Evolutionary conservation across 1,140 invertebrate species (phyloP).

Genomic region (Reticulitermes speratus): DNA sequence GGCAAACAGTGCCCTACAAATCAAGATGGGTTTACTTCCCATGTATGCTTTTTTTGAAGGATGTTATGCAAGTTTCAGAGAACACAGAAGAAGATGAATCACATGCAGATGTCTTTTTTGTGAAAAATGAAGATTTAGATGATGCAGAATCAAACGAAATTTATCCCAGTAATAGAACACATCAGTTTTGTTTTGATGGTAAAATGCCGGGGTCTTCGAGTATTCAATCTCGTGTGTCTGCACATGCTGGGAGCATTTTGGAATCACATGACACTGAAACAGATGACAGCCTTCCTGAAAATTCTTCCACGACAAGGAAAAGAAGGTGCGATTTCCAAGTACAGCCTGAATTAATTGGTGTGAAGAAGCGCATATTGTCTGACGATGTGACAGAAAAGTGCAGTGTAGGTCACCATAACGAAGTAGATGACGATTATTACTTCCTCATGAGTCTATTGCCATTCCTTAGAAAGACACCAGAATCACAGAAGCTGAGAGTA

Average conservation of each 20-base stretch:
- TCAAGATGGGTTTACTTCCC: background rate
- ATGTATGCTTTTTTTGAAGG: background rate
- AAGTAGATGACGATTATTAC: background rate
- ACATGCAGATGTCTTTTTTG: background rate
- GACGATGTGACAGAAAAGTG: background rate
- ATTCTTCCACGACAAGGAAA: background rate
- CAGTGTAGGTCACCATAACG: background rate
- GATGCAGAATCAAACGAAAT: background rate
- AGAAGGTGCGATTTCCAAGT: background rate
- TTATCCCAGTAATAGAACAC: background rate
- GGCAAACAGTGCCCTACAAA: background rate
- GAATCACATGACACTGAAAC: background rate
- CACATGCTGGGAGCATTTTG: background rate
- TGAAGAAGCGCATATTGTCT: background rate
- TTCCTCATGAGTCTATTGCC: background rate
- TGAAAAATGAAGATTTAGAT: background rate
- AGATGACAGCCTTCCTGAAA: background rate
- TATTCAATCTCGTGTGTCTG: background rate
- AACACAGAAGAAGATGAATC: background rate
- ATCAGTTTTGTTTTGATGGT: background rate
- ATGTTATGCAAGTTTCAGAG: background rate
- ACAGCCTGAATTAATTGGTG: background rate
- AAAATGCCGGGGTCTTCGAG: background rate
- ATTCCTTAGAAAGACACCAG: background rate
- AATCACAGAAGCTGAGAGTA: background rate